phyloP scores from a whole-genome alignment of 2,113 vertebrate genomes.

The Tragelaphus scriptus region DNA sequence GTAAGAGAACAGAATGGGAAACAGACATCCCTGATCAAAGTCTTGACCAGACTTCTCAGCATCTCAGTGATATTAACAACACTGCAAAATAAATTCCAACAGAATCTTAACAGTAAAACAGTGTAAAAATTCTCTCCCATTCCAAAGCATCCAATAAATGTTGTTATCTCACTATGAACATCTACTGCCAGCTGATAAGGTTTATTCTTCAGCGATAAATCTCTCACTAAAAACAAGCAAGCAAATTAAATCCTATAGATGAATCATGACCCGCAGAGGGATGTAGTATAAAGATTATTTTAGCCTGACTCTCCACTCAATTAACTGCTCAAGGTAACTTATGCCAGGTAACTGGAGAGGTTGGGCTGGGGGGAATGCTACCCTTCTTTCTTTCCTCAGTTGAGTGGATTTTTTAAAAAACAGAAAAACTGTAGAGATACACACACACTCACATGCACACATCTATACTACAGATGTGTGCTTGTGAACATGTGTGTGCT shows the following conservation, averaged over 20 bases:
- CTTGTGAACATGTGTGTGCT: background rate
- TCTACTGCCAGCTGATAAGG: background rate
- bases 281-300: background rate
- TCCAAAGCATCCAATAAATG: background rate
- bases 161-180: background rate
- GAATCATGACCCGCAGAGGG: background rate
- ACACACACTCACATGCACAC: background rate
- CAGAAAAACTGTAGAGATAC: background rate
- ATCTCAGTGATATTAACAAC: background rate
- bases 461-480: rapidly evolving
- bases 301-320: background rate
- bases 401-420: background rate
- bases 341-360: background rate
- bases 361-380: background rate
- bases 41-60: background rate
- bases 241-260: background rate
- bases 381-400: background rate
- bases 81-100: background rate
- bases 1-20: background rate
- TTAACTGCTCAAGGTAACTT: background rate
- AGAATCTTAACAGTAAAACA: background rate
- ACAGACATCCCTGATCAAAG: rapidly evolving
- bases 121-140: background rate
- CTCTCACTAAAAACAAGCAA: background rate
- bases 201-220: background rate